A percentile compares a stretch with the other conserved stretches of the same genome.
These are phyloP conservation scores for Sebastes itinus DNA, from an alignment of 2,797 vertebrate species.

Conservation along the genomic window DNA sequence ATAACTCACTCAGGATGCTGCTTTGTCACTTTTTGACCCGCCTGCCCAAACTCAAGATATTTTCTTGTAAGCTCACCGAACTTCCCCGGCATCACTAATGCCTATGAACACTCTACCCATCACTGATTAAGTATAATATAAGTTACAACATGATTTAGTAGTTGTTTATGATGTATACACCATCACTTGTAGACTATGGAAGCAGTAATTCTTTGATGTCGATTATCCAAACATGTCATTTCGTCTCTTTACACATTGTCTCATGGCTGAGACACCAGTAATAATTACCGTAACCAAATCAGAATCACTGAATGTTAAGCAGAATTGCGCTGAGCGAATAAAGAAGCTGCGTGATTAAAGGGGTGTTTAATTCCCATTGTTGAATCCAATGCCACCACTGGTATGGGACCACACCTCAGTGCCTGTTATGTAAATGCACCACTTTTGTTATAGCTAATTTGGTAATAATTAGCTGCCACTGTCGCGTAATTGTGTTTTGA, in stretches of 20 bases:
- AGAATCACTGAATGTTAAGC: constrained; percentile 36
- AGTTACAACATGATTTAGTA: neutral
- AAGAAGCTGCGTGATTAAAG: constrained; percentile 28
- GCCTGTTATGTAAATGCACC: constrained; percentile 12
- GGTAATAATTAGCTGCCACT: constrained; percentile 28
- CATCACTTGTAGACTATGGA: neutral
- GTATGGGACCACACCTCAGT: constrained; percentile 20
- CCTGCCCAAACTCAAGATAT: neutral
- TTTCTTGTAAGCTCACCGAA: neutral
- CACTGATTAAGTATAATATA: neutral
- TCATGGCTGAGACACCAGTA: constrained; percentile 46
- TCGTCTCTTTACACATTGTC: constrained; percentile 27
- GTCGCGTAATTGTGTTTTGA: constrained; percentile 31
- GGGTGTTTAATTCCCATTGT: constrained; percentile 13
- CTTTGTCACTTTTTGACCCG: neutral
- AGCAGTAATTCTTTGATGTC: neutral
- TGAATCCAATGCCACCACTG: neutral
- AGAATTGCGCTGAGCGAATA: constrained; percentile 27
- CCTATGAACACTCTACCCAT: neutral
- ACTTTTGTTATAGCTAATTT: constrained; percentile 20
- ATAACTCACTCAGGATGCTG: neutral
- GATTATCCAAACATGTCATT: constrained; percentile 32
- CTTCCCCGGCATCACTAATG: neutral
- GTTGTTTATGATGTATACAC: neutral
- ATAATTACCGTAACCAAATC: constrained; percentile 42